Evolutionary conservation across 1,140 invertebrate species (phyloP).

Genomic region (Drosophila arawakana): DNA sequence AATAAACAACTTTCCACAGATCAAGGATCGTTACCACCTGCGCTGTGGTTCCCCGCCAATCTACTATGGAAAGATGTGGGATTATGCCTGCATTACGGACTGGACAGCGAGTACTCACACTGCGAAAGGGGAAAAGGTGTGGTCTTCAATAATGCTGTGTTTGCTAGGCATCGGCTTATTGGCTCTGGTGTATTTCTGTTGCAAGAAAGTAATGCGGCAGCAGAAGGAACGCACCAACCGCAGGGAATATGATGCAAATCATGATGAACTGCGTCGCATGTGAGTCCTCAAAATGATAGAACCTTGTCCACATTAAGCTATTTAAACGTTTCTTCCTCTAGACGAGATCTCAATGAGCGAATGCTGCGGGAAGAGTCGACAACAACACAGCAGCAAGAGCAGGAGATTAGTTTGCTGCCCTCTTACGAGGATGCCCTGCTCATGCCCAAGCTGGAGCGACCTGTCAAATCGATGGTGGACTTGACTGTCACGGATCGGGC

Average conservation of each 20-base stretch:
- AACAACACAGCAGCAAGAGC: constrained; percentile 85
- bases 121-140: constrained; percentile 85
- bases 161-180: constrained; percentile 49
- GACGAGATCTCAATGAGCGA: constrained; percentile 86
- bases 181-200: constrained; percentile 42
- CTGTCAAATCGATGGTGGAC: constrained; percentile 86
- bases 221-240: constrained; percentile 70
- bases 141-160: constrained; percentile 87
- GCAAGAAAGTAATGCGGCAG: constrained; percentile 85
- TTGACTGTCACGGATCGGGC: constrained; percentile 52
- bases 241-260: constrained; percentile 69
- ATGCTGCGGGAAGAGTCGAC: constrained; percentile 86
- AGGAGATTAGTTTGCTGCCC: constrained; percentile 88
- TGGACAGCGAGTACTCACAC: constrained; percentile 86
- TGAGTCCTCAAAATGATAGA: constrained; percentile 78
- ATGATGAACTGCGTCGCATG: constrained; percentile 86
- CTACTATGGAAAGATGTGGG: constrained; percentile 88
- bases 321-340: neutral
- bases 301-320: neutral
- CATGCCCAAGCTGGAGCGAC: constrained; percentile 87
- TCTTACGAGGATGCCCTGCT: constrained; percentile 90
- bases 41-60: constrained; percentile 87
- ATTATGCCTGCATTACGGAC: constrained; percentile 86
- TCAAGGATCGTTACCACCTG: constrained; percentile 75
- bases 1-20: constrained; percentile 22